A percentile compares a stretch with the other conserved stretches of the same genome.
Conservation (phyloP, 2,888 invertebrate species). For the Plebejus melissa region DNA sequence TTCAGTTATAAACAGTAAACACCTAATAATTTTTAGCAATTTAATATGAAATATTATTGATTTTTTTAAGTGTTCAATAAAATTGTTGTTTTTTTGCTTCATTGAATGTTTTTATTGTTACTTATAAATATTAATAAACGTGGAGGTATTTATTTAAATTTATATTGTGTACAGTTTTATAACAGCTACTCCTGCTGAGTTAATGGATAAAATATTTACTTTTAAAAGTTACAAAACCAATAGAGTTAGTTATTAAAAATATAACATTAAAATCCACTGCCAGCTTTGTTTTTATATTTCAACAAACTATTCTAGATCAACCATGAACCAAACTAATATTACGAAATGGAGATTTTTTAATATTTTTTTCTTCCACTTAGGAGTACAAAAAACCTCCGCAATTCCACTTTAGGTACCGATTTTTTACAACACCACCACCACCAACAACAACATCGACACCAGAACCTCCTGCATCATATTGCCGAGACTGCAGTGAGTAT, state of each 20-base stretch:
- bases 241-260: not conserved
- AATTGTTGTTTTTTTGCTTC: not conserved
- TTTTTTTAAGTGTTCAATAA: not conserved
- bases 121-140: not conserved
- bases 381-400: not conserved
- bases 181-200: not conserved
- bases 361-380: not conserved
- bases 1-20: not conserved
- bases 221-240: not conserved
- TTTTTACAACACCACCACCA: not conserved
- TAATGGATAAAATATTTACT: not conserved
- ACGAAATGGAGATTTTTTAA: not conserved
- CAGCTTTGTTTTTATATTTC: too few relatives aligned
- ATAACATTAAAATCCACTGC: not conserved
- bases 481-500: constrained; percentile 60
- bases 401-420: not conserved
- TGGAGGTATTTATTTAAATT: not conserved
- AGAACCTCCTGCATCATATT: constrained; percentile 33
- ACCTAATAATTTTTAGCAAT: not conserved
- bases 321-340: too few relatives aligned
- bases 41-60: not conserved
- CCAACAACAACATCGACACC: not conserved
- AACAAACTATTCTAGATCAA: too few relatives aligned
- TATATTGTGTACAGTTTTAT: not conserved
- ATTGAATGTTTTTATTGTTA: not conserved